phyloP scores from a whole-genome alignment of 2,888 invertebrate species.

The Operophtera brumata region DNA sequence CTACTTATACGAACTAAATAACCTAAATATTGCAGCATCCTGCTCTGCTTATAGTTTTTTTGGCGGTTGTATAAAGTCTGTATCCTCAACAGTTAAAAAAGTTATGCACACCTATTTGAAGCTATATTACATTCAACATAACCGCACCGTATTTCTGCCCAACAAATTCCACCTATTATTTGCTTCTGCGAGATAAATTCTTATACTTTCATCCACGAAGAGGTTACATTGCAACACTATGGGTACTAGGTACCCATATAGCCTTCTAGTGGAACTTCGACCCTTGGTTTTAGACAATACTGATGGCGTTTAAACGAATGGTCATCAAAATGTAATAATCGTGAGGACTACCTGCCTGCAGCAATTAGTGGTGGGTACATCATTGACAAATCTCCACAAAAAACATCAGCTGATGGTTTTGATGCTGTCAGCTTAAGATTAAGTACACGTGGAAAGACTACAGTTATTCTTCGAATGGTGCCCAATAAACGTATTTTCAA shows the following conservation, averaged over 20 bases:
- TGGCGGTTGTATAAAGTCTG: too few species aligned
- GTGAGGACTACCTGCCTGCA: constrained; percentile 5
- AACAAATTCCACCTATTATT: constrained; percentile 19
- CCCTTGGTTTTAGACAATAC: constrained; percentile 10
- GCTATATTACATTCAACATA: neutral
- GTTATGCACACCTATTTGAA: too few species aligned
- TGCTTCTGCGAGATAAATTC: constrained; percentile 28
- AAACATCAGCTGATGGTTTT: neutral
- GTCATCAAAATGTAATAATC: neutral
- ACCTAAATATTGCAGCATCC: too few species aligned
- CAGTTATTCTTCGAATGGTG: neutral
- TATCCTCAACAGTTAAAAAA: too few species aligned
- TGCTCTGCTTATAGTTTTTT: too few species aligned
- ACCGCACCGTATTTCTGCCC: constrained; percentile 9
- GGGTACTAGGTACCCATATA: neutral
- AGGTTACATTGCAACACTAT: constrained; percentile 27
- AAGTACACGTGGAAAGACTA: neutral
- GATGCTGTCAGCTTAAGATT: neutral
- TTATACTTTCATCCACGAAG: constrained; percentile 16
- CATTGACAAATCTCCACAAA: neutral
- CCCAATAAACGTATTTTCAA: neutral
- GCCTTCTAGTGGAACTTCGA: constrained; percentile 7
- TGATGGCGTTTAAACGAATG: neutral
- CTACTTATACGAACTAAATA: too few species aligned
- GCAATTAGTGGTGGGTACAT: constrained; percentile 2